Base-by-base conservation (phyloP, 2,113 vertebrate genomes). In the Catharus minimus region DNA sequence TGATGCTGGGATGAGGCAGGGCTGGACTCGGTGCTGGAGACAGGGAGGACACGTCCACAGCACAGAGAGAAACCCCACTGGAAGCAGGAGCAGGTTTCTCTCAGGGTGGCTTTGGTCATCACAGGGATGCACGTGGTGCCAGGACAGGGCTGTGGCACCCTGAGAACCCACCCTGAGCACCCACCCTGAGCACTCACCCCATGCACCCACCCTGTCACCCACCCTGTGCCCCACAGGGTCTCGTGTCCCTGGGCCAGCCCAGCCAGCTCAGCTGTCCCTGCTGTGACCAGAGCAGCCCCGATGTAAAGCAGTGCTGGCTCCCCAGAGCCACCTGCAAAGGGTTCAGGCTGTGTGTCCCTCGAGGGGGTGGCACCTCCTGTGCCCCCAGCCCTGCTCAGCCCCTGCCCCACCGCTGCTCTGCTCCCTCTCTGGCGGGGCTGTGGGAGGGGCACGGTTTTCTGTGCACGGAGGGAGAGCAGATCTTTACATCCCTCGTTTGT, bases 161-260 rank as follows among this genome's bases (percentile, higher is more conserved):
- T 27, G 28, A 10, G 52, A 28, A 3, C 77, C 2, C 41, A 41
- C 43, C 18, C 43, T 44, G 43, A n/a, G 19, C 43, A 7, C 43
- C 43, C 58, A 15, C 23, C 28, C 20, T 27, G 28, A n/a, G n/a
- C n/a, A n/a, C n/a, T n/a, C n/a, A n/a, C n/a, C n/a, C n/a, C n/a
- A n/a, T 15, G 41, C 41, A 6, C 15, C 41, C 43, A 43, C 43
- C 18, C 43, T 44, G 43, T 44, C 43, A 7, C 43, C 43, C 58
- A 15, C 23, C 28, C 20, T 27, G 28, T 10, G 52, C 36, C 3
- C 77, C 2, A 0, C 7, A 1, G 90, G 18, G 5, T 12, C 67
- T 36, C 1, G 0, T 3, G 24, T 20, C 67, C 55, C n/a, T 5
- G 1, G 10, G 41, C 13, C 4, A 3, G 10, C 33, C 49, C 24